Percentiles rank a stretch among this genome's conserved stretches.
These are phyloP conservation scores for Tangara arthus DNA, from an alignment of 2,797 vertebrate species.

Conservation along the genomic window DNA sequence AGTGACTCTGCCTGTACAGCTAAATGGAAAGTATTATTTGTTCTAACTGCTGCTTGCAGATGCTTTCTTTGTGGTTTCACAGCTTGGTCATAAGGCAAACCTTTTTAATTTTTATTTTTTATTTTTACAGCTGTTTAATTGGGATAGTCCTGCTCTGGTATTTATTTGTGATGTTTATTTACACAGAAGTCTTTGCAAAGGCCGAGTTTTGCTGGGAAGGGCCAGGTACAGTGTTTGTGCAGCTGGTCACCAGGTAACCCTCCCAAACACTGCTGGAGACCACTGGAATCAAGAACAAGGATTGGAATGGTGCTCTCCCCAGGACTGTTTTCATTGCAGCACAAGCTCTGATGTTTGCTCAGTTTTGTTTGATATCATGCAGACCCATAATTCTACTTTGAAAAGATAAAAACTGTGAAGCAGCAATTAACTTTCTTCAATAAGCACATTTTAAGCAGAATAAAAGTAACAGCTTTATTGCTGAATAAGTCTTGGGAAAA, in stretches of 20 bases:
- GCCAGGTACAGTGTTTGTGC: conserved; percentile 58
- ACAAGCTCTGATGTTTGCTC: conserved; percentile 6
- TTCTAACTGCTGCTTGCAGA: background rate
- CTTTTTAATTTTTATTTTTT: conserved; percentile 11
- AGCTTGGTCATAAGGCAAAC: conserved; percentile 12
- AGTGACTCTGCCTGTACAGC: background rate
- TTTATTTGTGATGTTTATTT: conserved; percentile 54
- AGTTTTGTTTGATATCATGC: background rate
- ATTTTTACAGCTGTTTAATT: conserved; percentile 58
- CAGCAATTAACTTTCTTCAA: background rate
- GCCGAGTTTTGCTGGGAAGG: background rate
- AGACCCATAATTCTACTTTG: background rate
- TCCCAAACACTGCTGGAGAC: conserved; percentile 29
- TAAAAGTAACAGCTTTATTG: conserved; percentile 17
- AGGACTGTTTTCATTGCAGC: background rate
- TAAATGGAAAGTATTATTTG: conserved; percentile 45
- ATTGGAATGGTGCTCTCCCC: background rate
- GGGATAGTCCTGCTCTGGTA: background rate
- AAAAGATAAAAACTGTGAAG: conserved; percentile 22
- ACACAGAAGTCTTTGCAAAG: conserved; percentile 29
- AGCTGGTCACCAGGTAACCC: conserved; percentile 54
- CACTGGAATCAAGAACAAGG: background rate
- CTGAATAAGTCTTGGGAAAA: background rate
- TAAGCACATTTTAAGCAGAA: background rate
- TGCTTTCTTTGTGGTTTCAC: conserved; percentile 50